Evolutionary conservation across 2,888 invertebrate species (phyloP).

Genomic region (Plutella xylostella): DNA sequence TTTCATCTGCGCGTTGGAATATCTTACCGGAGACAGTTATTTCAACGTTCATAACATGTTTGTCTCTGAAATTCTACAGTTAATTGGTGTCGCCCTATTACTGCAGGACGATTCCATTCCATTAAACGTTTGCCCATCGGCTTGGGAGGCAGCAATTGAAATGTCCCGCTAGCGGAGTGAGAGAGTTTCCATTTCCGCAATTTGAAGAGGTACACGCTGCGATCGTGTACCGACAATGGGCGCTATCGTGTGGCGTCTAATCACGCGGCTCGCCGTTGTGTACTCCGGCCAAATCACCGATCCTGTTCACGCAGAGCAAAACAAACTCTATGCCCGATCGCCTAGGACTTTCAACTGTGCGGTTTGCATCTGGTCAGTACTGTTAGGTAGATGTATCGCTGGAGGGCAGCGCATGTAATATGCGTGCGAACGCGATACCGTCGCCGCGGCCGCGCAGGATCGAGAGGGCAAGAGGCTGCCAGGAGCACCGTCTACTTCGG

Average conservation of each 20-base stretch:
- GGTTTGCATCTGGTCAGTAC: constrained; percentile 27
- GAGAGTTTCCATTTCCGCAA: constrained; percentile 66
- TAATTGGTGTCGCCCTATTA: constrained; percentile 1
- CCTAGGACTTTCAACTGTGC: background rate
- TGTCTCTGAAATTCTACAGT: too few species aligned
- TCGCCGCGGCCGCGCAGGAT: constrained; percentile 22
- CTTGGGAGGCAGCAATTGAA: constrained; percentile 52
- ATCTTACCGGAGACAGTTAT: too few species aligned
- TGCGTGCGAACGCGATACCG: constrained; percentile 63
- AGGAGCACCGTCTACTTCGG: constrained; percentile 21
- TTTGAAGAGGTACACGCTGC: constrained; percentile 62
- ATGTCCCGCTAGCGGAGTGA: constrained; percentile 61
- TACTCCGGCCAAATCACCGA: background rate
- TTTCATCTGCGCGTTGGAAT: constrained; percentile 24
- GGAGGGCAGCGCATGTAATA: constrained; percentile 47
- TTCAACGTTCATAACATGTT: too few species aligned
- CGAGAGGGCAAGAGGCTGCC: constrained; percentile 10
- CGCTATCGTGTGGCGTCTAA: constrained; percentile 67
- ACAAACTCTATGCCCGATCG: background rate
- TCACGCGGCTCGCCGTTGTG: constrained; percentile 41
- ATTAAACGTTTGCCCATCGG: constrained; percentile 43
- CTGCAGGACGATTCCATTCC: constrained; percentile 31
- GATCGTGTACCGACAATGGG: constrained; percentile 67
- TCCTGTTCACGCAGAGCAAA: background rate
- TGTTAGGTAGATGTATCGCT: constrained; percentile 54